Base-by-base conservation (phyloP, 1,140 invertebrate species). In the Drosophila neocordata region DNA sequence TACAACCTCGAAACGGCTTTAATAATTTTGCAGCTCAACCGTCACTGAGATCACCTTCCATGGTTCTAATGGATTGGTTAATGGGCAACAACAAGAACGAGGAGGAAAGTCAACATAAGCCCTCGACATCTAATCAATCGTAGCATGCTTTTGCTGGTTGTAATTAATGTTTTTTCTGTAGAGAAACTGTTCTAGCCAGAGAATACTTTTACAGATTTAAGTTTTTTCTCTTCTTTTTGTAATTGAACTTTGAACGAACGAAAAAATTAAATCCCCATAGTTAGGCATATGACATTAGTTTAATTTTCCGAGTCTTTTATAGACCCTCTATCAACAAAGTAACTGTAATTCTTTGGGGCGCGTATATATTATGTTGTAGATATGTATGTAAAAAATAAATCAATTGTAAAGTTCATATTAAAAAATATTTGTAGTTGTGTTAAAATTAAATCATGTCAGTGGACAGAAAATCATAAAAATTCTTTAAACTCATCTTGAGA, bases 31-130 rank as follows among this genome's bases (percentile, higher is more conserved):
- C 70, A 96, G 95, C 95, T 90, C 95, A 95, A 79, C 93, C 96
- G 87, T 94, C 94, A 15, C 52, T 69, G 7, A 95, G 96, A 91
- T 96, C 95, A 85, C 95, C 95, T 51, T 95, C 95, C 59, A 95
- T 95, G 73, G 95, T 96, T 59, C 93, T 96, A 15, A 91, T 96
- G 74, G 96, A 96, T 91, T 96, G 96, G 95, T 91, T 96, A 56
- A 94, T 95, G 94, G 95, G 95, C 64, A 95, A 94, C 53, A 90
- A 73, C 31, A 83, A 77, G 27, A 61, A 11, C 44, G 76, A 79
- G 6, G 69, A 76, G 1, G 81, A 78, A 22, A 31, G 18, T 37
- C 55, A 62, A 24, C 62, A 35, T 27, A 48, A 61, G 9, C 68
- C 51, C n/a, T 53, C 59, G 1, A 3, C 58, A 9, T 34, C 24